Evolutionary conservation across 2,113 vertebrate species (phyloP).

Genomic region (Laticauda laticaudata): DNA sequence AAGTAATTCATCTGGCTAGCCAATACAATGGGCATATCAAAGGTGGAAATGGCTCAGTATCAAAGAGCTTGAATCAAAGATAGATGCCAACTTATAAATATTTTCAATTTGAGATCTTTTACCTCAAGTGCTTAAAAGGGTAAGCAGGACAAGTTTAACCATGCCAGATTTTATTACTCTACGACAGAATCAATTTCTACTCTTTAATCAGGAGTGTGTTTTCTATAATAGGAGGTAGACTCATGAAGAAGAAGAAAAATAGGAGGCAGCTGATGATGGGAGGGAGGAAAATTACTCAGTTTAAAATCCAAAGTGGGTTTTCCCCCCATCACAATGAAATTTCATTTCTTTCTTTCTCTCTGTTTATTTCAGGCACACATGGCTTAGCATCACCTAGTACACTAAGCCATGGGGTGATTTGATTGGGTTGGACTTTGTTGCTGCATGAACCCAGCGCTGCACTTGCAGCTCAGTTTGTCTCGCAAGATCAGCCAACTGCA

Average conservation of each 20-base stretch:
- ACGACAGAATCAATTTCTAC: neutral
- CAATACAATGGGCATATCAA: neutral
- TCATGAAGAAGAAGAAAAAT: neutral
- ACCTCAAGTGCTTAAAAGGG: neutral
- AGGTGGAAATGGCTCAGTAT: neutral
- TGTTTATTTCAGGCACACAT: neutral
- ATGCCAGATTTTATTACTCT: neutral
- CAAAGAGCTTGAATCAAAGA: neutral
- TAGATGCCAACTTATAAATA: neutral
- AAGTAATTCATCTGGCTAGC: slow-evolving; percentile 3
- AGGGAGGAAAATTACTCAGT: neutral
- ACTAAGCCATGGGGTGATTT: neutral
- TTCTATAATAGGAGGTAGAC: neutral
- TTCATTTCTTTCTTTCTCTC: neutral
- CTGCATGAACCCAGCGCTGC: neutral
- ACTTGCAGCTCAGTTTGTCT: neutral
- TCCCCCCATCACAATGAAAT: neutral
- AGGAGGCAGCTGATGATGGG: neutral
- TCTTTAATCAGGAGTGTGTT: neutral
- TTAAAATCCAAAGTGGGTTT: neutral
- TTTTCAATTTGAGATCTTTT: neutral
- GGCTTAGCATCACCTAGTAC: neutral
- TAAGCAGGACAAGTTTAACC: neutral
- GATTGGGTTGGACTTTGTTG: neutral
- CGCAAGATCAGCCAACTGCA: neutral